Evolutionary conservation across 2,797 vertebrate species (phyloP), one percentile per base, ranked within the genome.

Genomic region (Megaceryle alcyon): DNA sequence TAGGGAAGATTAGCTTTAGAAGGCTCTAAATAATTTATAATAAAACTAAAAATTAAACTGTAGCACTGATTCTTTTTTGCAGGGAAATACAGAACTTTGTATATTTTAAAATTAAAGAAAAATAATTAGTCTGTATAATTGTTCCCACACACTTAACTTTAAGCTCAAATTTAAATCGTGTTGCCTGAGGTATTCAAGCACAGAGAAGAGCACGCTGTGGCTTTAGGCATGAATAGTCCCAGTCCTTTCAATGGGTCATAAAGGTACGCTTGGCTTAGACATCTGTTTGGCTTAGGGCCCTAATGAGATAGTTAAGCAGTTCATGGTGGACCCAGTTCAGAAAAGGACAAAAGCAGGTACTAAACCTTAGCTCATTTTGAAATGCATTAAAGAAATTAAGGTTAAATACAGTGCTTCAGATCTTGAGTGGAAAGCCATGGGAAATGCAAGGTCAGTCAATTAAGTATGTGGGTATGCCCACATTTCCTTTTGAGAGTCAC

Each of bases 81-180:
- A 69, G n/a, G 19, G 23, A 84, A 76, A 54, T 0, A 0, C 31
- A 68, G 8, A 68, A 16, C 2, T 46, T 7, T 3, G 5, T 17
- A 3, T 25, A 37, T 48, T 84, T 72, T 69, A 10, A 4, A 76
- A 86, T 54, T 22, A 29, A 69, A 69, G 22, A 28, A 78, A 73
- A 72, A 33, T 1, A 61, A 51, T 31, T 9, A 48, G 2, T 9
- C 15, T 46, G 17, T 48, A 29, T 82, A 70, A 41, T 49, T 69
- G 16, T 72, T 82, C 63, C 69, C 69, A 64, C 2, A 68, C 12
- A 10, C 4, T 68, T 59, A 56, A 51, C 12, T 76, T 69, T 31
- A 73, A 44, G 5, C 8, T 7, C 49, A 37, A 46, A 66, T 88
- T 85, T 63, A 35, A 44, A 13, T 37, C 13, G 12, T 14, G 22